Conservation (phyloP, 1,140 invertebrate genomes). For the Micrasema minimum region DNA sequence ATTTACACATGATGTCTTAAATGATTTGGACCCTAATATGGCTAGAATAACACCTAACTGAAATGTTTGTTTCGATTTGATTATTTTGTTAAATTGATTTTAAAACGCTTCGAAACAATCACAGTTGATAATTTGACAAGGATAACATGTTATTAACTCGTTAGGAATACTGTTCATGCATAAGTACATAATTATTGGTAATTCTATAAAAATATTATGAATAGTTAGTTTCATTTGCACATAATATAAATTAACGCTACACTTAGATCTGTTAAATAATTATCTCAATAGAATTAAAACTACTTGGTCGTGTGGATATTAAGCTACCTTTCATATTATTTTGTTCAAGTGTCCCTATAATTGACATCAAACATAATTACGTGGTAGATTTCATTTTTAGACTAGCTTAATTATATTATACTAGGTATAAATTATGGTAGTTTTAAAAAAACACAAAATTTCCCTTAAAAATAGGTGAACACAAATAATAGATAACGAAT, state of each 20-base stretch:
- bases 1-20: neutral
- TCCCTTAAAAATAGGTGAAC: constrained; percentile 30
- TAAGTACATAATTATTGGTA: constrained; percentile 12
- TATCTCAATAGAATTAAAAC: constrained; percentile 21
- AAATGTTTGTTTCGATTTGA: too few species aligned
- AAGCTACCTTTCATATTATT: constrained; percentile 35
- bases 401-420: constrained; percentile 37
- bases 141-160: constrained; percentile 8
- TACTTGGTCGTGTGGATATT: constrained; percentile 22
- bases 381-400: constrained; percentile 18
- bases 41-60: too few species aligned
- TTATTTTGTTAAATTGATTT: too few species aligned
- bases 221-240: constrained; percentile 23
- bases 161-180: constrained; percentile 26
- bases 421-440: neutral
- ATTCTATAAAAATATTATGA: constrained; percentile 28
- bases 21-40: constrained; percentile 4
- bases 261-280: constrained; percentile 5
- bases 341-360: constrained; percentile 17
- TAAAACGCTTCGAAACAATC: constrained; percentile 1
- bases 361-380: constrained; percentile 22
- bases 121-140: constrained; percentile 10
- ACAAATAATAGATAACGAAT: constrained; percentile 11
- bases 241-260: constrained; percentile 19
- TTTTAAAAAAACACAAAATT: constrained; percentile 33